Evolutionary conservation across 2,113 vertebrate genomes (phyloP).

Genomic region (Apistogramma diplotaenia): DNA sequence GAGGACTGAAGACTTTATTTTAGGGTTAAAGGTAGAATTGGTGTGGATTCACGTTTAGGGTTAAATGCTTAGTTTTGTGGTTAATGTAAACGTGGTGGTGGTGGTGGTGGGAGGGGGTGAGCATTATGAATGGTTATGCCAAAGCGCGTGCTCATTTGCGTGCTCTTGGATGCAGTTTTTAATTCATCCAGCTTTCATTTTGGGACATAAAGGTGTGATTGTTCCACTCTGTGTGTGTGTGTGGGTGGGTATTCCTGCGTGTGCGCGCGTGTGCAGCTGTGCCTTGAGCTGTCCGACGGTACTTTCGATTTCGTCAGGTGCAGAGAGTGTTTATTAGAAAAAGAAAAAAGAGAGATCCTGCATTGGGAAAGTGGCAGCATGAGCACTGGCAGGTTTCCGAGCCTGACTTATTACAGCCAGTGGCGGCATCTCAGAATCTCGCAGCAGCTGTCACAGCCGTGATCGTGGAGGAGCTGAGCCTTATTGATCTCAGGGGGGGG

Average conservation of each 20-base stretch:
- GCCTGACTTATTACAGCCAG: not conserved
- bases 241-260: not conserved
- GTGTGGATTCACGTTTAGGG: not conserved
- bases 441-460: not conserved
- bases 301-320: slow-evolving; percentile 58
- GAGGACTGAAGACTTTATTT: not conserved
- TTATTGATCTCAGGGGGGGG: not conserved
- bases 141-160: not conserved
- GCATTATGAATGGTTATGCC: not conserved
- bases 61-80: not conserved
- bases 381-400: not conserved
- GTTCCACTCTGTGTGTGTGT: not conserved
- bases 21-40: not conserved
- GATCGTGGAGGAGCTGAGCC: not conserved
- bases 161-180: not conserved
- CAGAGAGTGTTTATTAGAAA: not conserved
- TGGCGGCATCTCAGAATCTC: not conserved
- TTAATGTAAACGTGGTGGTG: not conserved
- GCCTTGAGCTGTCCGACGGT: not conserved
- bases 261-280: not conserved
- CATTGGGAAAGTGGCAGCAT: not conserved
- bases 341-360: too few relatives aligned
- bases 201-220: not conserved
- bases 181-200: not conserved
- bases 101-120: not conserved